Evolutionary conservation across 2,888 invertebrate genomes (phyloP).

Genomic region (Zonitis immaculata): DNA sequence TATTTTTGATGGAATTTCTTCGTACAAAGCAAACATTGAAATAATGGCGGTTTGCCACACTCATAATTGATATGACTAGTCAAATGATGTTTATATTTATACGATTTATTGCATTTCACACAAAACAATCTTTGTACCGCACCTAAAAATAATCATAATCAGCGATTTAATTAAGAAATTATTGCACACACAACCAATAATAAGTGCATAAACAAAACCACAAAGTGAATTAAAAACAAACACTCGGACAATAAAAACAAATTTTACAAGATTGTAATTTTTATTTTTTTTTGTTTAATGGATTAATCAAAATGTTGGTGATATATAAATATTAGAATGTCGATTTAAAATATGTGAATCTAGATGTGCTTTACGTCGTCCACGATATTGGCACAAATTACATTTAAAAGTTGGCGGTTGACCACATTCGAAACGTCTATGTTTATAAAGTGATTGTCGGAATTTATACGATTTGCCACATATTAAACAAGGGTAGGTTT

Average conservation of each 20-base stretch:
- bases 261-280: too few species aligned
- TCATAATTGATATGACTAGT: conserved; percentile 65
- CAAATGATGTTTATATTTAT: conserved; percentile 58
- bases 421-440: conserved; percentile 28
- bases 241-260: neutral
- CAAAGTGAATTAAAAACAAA: neutral
- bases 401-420: conserved; percentile 27
- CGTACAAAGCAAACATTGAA: conserved; percentile 59
- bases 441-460: conserved; percentile 24
- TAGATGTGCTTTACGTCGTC: conserved; percentile 19
- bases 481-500: conserved; percentile 24
- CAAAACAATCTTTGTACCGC: conserved; percentile 50
- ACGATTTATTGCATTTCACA: conserved; percentile 54
- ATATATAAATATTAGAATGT: conserved; percentile 5
- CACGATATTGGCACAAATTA: conserved; percentile 20
- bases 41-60: conserved; percentile 62
- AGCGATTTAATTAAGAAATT: too few species aligned
- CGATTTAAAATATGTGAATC: conserved; percentile 20
- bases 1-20: conserved; percentile 67
- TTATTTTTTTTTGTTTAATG: too few species aligned
- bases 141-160: conserved; percentile 16
- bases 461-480: conserved; percentile 28
- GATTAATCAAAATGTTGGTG: neutral
- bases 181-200: neutral
- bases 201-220: neutral